Evolutionary conservation across 2,113 vertebrate genomes (phyloP), one percentile per base, ranked within the genome.

Genomic region (Acrocephalus kingi): DNA sequence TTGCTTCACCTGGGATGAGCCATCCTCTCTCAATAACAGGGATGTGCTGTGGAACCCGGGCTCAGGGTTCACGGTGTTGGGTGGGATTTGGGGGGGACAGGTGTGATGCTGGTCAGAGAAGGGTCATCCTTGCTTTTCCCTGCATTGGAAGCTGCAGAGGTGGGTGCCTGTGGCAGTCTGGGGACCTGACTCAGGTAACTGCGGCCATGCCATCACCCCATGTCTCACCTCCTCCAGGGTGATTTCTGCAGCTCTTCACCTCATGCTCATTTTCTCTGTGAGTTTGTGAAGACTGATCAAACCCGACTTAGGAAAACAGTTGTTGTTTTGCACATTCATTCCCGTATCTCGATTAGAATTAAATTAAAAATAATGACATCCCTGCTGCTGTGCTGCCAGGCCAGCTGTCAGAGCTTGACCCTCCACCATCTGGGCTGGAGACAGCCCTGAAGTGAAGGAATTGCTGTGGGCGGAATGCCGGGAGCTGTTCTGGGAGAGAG

Each of bases 341-440:
- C 69, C 4, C 0, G 0, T 88, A 7, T 37, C 92, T 88, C 1
- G 1, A 91, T 93, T 92, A 74, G 89, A 94, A 90, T 93, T 6
- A 74, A 88, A 92, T 96, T 66, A 77, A 87, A 91, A 94, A 83
- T 83, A 79, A 97, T 96, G 30, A 41, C 68, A 39, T 81, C 64
- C 81, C 91, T 90, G 91, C 84, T 74, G 88, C 86, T 71, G 43
- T 59, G 96, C 73, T 89, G 67, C 72, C 9, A 21, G 85, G 84
- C 89, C 95, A 93, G 93, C 95, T 96, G 94, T 88, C 81, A 52
- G 73, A 2, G 23, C 74, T 66, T 87, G 84, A 93, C 95, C 93
- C 82, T 58, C 54, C 16, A 24, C 87, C 94, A 91, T 94, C 93
- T 94, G 91, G 76, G 59, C 87, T 94, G 87, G 89, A 69, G 49